These are phyloP conservation scores for Chloebia gouldiae DNA, from an alignment of 2,113 vertebrate species.

Conservation along the genomic window DNA sequence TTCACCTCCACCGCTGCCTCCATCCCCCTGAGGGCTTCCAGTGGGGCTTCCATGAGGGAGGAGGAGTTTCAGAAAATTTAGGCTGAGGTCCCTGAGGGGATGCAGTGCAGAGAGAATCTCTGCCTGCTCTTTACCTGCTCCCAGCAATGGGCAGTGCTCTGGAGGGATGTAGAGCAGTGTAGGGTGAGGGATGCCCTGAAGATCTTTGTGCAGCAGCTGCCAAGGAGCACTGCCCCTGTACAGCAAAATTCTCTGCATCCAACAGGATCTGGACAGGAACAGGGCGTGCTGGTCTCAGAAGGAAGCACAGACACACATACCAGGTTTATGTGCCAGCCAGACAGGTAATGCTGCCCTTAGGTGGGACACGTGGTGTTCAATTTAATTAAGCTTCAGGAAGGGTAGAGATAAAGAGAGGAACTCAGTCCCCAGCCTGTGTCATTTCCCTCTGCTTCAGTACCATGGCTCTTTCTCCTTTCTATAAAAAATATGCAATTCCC, in stretches of 20 bases:
- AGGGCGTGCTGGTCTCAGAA: neutral
- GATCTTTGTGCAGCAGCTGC: neutral
- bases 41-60: fast-evolving
- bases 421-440: neutral
- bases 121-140: neutral
- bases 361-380: fast-evolving
- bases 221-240: fast-evolving
- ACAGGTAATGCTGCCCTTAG: neutral
- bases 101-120: neutral
- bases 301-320: neutral
- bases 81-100: neutral
- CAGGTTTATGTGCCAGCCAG: neutral
- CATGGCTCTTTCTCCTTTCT: neutral
- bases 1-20: neutral
- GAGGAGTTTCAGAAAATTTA: neutral
- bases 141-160: fast-evolving
- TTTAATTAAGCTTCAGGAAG: neutral
- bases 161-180: no score
- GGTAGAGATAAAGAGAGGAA: neutral
- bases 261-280: fast-evolving
- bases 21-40: neutral
- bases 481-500: neutral
- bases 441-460: neutral
- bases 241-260: neutral
- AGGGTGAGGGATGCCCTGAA: neutral